A percentile compares a stretch with the other conserved stretches of the same genome.
Evolutionary conservation across 2,113 vertebrate genomes (phyloP).

Genomic region (Tachuris rubrigastra): DNA sequence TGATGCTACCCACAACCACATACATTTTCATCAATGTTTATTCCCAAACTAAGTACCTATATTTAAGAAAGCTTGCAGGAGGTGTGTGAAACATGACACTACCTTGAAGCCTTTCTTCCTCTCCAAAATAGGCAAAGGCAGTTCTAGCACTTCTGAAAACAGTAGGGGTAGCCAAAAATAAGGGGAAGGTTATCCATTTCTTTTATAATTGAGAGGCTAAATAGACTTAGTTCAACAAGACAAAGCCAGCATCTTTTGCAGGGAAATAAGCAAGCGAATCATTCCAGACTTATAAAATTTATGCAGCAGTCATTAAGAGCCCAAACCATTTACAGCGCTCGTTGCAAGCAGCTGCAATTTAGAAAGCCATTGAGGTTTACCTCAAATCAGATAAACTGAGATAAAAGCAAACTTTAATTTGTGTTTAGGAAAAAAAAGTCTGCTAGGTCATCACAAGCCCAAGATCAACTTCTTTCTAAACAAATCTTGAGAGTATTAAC

Average conservation of each 20-base stretch:
- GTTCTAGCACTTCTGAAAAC: background rate
- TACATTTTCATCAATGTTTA: background rate
- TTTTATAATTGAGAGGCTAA: background rate
- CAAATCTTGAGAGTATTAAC: background rate
- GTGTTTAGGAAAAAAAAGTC: background rate
- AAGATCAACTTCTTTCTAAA: background rate
- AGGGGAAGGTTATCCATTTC: background rate
- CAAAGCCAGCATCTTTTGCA: background rate
- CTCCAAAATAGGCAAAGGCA: background rate
- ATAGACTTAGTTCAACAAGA: background rate
- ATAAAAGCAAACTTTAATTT: background rate
- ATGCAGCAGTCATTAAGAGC: background rate
- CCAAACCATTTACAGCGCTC: background rate
- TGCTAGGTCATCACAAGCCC: background rate
- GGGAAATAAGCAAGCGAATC: background rate
- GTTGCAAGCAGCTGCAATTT: background rate
- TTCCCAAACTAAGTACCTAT: background rate
- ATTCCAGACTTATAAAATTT: background rate
- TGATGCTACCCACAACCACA: background rate
- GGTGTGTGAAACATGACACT: accelerated
- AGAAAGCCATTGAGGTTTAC: background rate
- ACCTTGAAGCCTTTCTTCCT: background rate
- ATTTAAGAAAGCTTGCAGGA: background rate
- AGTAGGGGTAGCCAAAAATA: background rate
- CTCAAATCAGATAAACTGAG: background rate